phyloP scores from a whole-genome alignment of 2,797 vertebrate species.

The Myotis pilosus region DNA sequence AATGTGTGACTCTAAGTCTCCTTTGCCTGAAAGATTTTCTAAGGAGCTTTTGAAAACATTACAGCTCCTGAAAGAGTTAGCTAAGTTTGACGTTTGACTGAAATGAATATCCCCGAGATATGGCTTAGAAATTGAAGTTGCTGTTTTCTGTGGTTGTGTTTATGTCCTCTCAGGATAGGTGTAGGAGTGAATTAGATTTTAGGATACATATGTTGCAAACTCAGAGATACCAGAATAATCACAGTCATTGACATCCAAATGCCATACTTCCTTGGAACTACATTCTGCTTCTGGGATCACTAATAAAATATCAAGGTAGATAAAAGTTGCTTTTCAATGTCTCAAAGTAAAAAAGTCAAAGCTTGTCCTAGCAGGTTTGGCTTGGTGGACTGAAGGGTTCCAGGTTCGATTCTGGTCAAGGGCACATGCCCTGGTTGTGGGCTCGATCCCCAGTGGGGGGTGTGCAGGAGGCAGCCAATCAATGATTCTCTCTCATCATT shows the following conservation, averaged over 20 bases:
- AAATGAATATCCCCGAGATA: constrained; percentile 49
- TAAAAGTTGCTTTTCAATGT: background rate
- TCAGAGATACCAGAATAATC: constrained; percentile 31
- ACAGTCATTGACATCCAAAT: constrained; percentile 11
- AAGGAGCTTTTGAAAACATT: constrained; percentile 71
- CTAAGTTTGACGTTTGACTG: constrained; percentile 58
- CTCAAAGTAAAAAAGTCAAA: constrained; percentile 25
- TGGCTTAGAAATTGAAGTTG: constrained; percentile 33
- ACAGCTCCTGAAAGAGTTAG: constrained; percentile 32
- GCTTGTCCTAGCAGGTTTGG: too few species aligned
- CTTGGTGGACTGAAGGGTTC: too few species aligned
- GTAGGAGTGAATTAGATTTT: background rate
- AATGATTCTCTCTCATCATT: too few species aligned
- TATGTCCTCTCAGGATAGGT: constrained; percentile 21
- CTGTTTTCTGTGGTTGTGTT: constrained; percentile 22
- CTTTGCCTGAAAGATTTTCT: constrained; percentile 77
- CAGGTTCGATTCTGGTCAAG: too few species aligned
- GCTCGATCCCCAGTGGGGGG: too few species aligned
- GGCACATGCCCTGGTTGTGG: too few species aligned
- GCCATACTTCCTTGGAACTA: background rate
- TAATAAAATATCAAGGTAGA: background rate
- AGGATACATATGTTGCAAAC: background rate
- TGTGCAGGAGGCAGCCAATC: too few species aligned
- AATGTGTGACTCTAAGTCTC: constrained; percentile 68
- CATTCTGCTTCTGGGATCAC: constrained; percentile 1